These are phyloP conservation scores for Scaptomyza flava DNA, from an alignment of 2,888 invertebrate genomes.

Conservation along the genomic window DNA sequence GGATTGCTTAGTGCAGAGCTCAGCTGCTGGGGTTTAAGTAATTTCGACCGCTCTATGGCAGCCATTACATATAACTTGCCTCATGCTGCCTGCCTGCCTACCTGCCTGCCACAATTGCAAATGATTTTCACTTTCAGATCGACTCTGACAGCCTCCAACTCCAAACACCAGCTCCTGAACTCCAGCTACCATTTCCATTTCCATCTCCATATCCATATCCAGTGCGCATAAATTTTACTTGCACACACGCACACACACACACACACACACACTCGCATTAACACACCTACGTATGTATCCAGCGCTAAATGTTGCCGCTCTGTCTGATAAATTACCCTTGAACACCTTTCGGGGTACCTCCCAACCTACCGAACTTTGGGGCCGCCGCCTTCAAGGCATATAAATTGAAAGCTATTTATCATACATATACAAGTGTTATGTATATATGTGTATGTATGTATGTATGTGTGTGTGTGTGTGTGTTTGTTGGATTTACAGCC, in stretches of 20 bases:
- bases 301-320: constrained; percentile 76
- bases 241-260: constrained; percentile 33
- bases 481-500: constrained; percentile 29
- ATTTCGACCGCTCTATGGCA: constrained; percentile 75
- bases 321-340: constrained; percentile 82
- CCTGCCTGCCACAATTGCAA: constrained; percentile 76
- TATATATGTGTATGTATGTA: constrained; percentile 9
- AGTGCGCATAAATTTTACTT: constrained; percentile 63
- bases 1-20: constrained; percentile 26
- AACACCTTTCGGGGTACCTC: constrained; percentile 74
- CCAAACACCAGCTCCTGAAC: constrained; percentile 1
- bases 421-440: constrained; percentile 64
- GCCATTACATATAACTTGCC: constrained; percentile 57
- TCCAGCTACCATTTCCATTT: constrained; percentile 14
- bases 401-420: constrained; percentile 83
- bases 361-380: constrained; percentile 42
- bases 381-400: constrained; percentile 76
- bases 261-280: constrained; percentile 27
- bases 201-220: constrained; percentile 48
- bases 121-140: constrained; percentile 80
- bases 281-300: constrained; percentile 55
- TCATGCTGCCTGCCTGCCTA: constrained; percentile 24
- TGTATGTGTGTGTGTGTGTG: constrained; percentile 28
- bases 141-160: constrained; percentile 33
- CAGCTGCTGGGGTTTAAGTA: constrained; percentile 71